Evolutionary conservation across 2,797 vertebrate genomes (phyloP).

Genomic region (Meda fulgida): DNA sequence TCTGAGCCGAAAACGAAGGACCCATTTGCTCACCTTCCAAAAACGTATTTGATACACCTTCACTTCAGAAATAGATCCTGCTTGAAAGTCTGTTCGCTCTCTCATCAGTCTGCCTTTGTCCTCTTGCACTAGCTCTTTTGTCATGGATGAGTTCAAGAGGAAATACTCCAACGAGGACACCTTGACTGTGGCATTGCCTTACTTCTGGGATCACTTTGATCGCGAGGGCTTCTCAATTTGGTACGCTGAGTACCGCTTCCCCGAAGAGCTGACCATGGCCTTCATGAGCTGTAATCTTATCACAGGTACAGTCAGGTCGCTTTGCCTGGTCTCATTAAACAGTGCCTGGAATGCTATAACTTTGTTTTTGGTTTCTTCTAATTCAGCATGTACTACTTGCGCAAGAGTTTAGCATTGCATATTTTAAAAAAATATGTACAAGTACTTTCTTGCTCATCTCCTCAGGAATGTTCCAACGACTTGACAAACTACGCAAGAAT

Average conservation of each 20-base stretch:
- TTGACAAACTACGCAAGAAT: conserved; percentile 93
- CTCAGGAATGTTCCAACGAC: conserved; percentile 91
- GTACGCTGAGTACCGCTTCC: conserved; percentile 87
- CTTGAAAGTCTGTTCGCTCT: neutral
- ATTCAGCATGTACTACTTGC: neutral
- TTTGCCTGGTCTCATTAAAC: neutral
- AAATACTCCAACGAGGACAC: conserved; percentile 97
- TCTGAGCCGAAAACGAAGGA: conserved; percentile 92
- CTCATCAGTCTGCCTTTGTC: conserved; percentile 56
- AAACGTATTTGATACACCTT: conserved; percentile 78
- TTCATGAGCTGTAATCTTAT: conserved; percentile 98
- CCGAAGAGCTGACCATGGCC: conserved; percentile 83
- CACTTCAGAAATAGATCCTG: neutral
- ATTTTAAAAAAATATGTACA: neutral
- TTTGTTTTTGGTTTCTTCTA: neutral
- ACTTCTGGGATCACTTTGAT: conserved; percentile 94
- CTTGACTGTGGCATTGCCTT: conserved; percentile 83
- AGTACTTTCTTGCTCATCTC: neutral
- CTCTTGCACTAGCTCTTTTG: conserved; percentile 78
- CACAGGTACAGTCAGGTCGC: conserved; percentile 76
- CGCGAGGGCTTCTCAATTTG: conserved; percentile 90
- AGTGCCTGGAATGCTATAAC: neutral
- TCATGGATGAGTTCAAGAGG: conserved; percentile 94
- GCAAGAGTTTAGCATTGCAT: neutral
- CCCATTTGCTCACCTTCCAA: conserved; percentile 88